These are phyloP conservation scores for Corydoras maculifer DNA, from an alignment of 2,113 vertebrate species.

Conservation along the genomic window DNA sequence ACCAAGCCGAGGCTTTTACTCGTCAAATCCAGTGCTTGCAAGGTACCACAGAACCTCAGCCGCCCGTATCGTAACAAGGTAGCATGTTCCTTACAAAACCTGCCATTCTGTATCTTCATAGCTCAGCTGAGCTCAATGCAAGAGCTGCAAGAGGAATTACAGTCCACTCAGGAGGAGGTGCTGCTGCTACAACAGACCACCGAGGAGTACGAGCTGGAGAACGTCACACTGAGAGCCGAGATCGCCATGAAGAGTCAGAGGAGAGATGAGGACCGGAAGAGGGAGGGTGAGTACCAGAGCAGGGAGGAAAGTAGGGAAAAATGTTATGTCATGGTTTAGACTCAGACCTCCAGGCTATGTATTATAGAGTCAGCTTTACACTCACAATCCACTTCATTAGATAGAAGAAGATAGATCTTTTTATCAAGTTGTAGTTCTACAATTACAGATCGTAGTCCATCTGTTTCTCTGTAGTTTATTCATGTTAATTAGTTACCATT, in stretches of 20 bases:
- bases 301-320: not conserved
- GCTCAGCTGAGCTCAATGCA: constrained; percentile 72
- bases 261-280: constrained; percentile 63
- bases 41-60: constrained; percentile 49
- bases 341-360: too few relatives aligned
- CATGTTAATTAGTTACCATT: too few relatives aligned
- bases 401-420: too few relatives aligned
- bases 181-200: constrained; percentile 70
- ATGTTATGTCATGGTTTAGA: too few relatives aligned
- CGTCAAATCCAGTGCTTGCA: constrained; percentile 75
- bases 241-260: constrained; percentile 75
- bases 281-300: constrained; percentile 48
- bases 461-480: too few relatives aligned
- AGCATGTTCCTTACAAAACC: too few relatives aligned
- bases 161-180: constrained; percentile 70
- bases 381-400: too few relatives aligned
- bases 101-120: constrained; percentile 36
- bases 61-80: not conserved
- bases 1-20: constrained; percentile 77
- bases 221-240: constrained; percentile 76
- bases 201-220: constrained; percentile 80
- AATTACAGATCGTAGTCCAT: too few relatives aligned
- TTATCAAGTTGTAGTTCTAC: too few relatives aligned
- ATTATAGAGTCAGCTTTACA: too few relatives aligned
- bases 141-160: constrained; percentile 75